phyloP scores from a whole-genome alignment of 2,888 invertebrate genomes.

The Glyphotaelius pellucidus region DNA sequence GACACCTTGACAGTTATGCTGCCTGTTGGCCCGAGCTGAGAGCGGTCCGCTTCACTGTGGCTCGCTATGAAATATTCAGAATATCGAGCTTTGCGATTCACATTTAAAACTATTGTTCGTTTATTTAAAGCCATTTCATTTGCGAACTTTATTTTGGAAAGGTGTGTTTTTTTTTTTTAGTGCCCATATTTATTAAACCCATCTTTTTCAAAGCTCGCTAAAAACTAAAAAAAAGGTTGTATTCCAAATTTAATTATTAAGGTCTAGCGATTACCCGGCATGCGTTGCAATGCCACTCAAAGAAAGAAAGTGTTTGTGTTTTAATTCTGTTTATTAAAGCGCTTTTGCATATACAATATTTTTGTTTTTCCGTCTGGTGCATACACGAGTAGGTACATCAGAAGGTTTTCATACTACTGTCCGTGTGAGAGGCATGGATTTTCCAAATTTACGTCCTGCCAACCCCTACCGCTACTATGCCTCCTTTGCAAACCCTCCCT shows the following conservation, averaged over 20 bases:
- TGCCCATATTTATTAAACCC: not conserved
- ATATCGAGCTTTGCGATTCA: conserved; percentile 25
- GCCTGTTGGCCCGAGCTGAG: conserved; percentile 59
- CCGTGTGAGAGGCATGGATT: too few species aligned
- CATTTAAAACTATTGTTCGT: not conserved
- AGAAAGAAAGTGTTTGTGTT: too few species aligned
- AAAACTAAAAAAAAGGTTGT: not conserved
- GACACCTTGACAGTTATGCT: conserved; percentile 67
- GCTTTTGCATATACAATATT: too few species aligned
- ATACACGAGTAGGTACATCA: too few species aligned
- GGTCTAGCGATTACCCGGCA: not conserved
- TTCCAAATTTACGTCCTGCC: too few species aligned
- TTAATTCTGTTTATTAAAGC: too few species aligned
- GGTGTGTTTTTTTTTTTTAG: not conserved
- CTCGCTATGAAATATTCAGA: conserved; percentile 48
- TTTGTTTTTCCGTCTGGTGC: too few species aligned
- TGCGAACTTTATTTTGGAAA: not conserved
- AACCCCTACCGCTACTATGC: too few species aligned
- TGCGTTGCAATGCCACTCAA: not conserved
- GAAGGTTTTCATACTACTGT: too few species aligned
- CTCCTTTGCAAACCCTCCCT: too few species aligned
- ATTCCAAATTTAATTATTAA: not conserved
- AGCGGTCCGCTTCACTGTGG: conserved; percentile 48
- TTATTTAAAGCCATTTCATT: not conserved
- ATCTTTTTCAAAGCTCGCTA: not conserved